These are phyloP conservation scores for Orthosia cruda DNA, from an alignment of 2,888 invertebrate genomes.

Conservation along the genomic window DNA sequence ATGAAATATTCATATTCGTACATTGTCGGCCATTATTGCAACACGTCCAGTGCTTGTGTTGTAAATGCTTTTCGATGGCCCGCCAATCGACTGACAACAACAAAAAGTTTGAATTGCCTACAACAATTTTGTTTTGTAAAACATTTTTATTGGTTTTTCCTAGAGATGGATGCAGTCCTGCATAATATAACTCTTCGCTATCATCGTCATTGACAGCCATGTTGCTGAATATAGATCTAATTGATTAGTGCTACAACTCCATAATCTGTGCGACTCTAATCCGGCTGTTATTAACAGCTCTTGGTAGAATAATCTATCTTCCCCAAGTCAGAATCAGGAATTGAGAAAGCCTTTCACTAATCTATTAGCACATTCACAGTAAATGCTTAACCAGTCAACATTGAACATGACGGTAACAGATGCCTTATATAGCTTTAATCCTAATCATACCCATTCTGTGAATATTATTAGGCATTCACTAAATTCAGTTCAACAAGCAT, in stretches of 20 bases:
- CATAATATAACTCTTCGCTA: neutral
- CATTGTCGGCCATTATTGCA: constrained; percentile 81
- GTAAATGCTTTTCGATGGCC: constrained; percentile 60
- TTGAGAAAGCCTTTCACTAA: neutral
- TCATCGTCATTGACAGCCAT: neutral
- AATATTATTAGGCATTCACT: constrained; percentile 50
- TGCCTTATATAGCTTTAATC: constrained; percentile 24
- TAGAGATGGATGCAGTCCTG: neutral
- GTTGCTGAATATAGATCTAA: neutral
- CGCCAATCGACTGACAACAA: constrained; percentile 34
- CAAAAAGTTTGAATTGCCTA: constrained; percentile 35
- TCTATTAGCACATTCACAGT: neutral
- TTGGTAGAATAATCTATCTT: neutral
- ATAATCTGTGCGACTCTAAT: neutral
- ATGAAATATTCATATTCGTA: constrained; percentile 89
- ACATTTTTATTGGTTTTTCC: constrained; percentile 13
- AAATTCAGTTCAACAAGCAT: constrained; percentile 52
- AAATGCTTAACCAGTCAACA: constrained; percentile 3
- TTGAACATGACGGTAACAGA: constrained; percentile 10
- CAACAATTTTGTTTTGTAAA: constrained; percentile 19
- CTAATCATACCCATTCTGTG: constrained; percentile 32
- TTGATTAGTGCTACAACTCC: neutral
- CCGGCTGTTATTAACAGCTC: neutral
- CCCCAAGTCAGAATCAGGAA: neutral
- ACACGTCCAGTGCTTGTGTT: constrained; percentile 57